Base-by-base conservation (phyloP, 2,888 invertebrate species). In the Mesorhabditis spiculigera region DNA sequence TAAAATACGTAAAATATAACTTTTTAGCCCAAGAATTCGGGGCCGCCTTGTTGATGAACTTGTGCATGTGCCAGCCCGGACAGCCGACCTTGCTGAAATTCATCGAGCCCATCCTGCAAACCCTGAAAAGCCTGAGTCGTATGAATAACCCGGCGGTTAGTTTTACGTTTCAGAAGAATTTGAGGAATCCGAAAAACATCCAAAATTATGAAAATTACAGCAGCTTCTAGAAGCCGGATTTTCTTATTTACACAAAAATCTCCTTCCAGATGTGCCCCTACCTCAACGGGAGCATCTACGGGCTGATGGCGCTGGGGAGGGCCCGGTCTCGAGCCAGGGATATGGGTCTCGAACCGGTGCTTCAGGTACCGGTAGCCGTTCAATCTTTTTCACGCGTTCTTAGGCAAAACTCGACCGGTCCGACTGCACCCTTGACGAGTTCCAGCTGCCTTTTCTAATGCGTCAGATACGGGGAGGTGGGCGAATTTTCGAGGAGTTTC, bases 361-460 rank as follows among this genome's bases (percentile, higher is more conserved):
- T 50, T 1, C 58, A 50, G 58, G 58, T 50, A 13, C 58, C 58
- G 58, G 58, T 50, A 50, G n/a, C 8, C 58, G n/a, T 50, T 50
- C n/a, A n/a, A 50, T 1, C 58, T 50, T 50, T 50, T 13, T 50
- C 8, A n/a, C 10, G 58, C 3, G n/a, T 50, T n/a, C n/a, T n/a
- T 3, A 50, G 58, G n/a, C 8, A 10, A 50, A 50, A n/a, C 58
- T 50, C 2, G 58, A 50, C n/a, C 58, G 58, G n/a, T 10, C 58
- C 58, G 58, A 50, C n/a, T 50, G 58, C 58, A 50, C 58, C n/a
- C 58, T 50, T n/a, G 58, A 50, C 58, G 58, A 50, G 58, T 50
- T 50, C 58, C 58, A 50, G 58, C n/a, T 50, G n/a, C 58, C 58
- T 2, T 50, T 50, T 50, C 3, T 50, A 3, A 50, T 50, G 58